phyloP scores from a whole-genome alignment of 2,113 vertebrate species.

The Eulacestoma nigropectus region DNA sequence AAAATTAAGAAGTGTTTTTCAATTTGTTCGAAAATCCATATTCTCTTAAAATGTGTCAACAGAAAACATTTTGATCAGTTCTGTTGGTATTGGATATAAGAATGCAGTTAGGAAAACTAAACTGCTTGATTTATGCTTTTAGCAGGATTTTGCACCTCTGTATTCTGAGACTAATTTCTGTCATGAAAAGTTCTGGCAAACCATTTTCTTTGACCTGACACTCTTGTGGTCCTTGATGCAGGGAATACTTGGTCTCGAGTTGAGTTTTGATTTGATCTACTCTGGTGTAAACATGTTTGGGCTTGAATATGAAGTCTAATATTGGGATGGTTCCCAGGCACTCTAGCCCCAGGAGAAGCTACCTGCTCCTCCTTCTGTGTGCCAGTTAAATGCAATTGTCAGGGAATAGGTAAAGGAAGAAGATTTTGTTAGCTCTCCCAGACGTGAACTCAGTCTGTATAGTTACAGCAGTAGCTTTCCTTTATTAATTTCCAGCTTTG shows the following conservation, averaged over 20 bases:
- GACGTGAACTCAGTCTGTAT: background rate
- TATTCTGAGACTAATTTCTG: background rate
- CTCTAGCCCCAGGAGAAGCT: background rate
- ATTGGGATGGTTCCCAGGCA: background rate
- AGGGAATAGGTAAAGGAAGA: background rate
- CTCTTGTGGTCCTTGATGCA: background rate
- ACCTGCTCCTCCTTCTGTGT: background rate
- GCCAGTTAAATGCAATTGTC: background rate
- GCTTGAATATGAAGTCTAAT: background rate
- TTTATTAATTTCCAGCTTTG: background rate
- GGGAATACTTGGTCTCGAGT: background rate
- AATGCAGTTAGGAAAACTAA: background rate
- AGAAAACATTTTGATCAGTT: background rate
- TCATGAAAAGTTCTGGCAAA: background rate
- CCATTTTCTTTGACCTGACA: background rate
- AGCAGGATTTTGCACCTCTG: background rate
- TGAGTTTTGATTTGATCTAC: background rate
- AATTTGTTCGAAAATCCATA: background rate
- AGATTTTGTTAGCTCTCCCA: background rate
- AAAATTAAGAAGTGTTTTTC: rapidly evolving
- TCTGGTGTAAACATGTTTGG: background rate
- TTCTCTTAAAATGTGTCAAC: background rate
- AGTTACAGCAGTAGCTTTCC: background rate
- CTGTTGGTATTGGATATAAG: background rate
- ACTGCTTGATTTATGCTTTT: background rate